Conservation (phyloP, 1,140 invertebrate genomes). For the Pomacea maculata region DNA sequence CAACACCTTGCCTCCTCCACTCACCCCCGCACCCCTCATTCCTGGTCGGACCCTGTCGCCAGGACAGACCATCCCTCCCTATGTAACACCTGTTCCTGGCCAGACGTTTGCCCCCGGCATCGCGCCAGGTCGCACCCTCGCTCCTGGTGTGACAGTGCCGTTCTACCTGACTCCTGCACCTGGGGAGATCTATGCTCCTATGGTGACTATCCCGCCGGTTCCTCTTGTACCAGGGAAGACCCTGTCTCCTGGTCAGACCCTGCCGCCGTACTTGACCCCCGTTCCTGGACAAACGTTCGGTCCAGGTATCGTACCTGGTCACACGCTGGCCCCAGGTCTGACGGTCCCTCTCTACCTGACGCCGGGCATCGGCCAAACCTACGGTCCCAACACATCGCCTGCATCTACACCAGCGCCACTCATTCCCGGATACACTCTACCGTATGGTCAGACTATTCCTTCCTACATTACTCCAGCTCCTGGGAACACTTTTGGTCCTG, state of each 20-base stretch:
- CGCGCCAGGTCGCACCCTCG: conserved; percentile 33
- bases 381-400: conserved; percentile 11
- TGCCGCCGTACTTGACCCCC: conserved; percentile 38
- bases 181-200: conserved; percentile 33
- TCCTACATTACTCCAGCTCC: conserved; percentile 42
- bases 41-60: conserved; percentile 31
- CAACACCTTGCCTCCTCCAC: conserved; percentile 32
- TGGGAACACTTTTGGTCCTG: conserved; percentile 42
- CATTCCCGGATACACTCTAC: conserved; percentile 15
- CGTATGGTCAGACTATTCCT: conserved; percentile 34
- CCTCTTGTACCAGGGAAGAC: conserved; percentile 14
- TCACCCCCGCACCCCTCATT: conserved; percentile 21
- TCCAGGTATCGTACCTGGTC: conserved; percentile 35
- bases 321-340: conserved; percentile 35
- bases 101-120: conserved; percentile 17
- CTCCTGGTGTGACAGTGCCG: conserved; percentile 26
- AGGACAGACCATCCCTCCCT: conserved; percentile 35
- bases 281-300: conserved; percentile 41
- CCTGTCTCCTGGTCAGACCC: conserved; percentile 29
- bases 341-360: conserved; percentile 34
- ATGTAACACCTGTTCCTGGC: conserved; percentile 29
- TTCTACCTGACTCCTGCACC: conserved; percentile 35
- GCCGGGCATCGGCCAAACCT: conserved; percentile 39
- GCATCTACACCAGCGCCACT: conserved; percentile 3
- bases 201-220: background rate